Evolutionary conservation across 2,888 invertebrate species (phyloP), one percentile per base, ranked within the genome.

Genomic region (Nomada ferruginata): DNA sequence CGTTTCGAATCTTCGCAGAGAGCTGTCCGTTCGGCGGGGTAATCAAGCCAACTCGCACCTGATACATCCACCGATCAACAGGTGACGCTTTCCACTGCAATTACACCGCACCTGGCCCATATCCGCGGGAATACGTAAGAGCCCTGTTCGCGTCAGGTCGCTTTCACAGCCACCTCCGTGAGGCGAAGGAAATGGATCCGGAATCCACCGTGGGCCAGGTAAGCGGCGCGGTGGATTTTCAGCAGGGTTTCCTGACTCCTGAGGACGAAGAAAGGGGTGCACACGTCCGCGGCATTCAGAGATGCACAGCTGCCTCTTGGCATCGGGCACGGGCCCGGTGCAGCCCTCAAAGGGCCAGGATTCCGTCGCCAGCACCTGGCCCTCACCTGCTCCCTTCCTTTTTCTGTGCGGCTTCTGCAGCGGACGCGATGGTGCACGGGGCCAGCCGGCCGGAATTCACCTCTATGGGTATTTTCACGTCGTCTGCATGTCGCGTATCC

Each of bases 261-360:
- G 69, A 57, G 26, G 69, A 74, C 60, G 61, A 76, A 55, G 60
- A 57, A 85, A 86, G 79, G 86, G 85, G 85, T 86, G 82, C 61
- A 73, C 61, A 44, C 61, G 74, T 57, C 42, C 68, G 79, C 47
- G 68, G 76, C 23, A 69, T 76, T 79, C 64, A 72, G 78, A 79
- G 76, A 79, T 75, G 91, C 92, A 91, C 92, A 91, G 92, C 88
- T 92, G 92, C 88, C 84, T 83, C 68, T 71, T 71, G 81, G 71
- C 85, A 52, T 52, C 57, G 83, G 44, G 57, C 87, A 83, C 87
- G 85, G 84, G 91, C 91, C 92, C 90, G 92, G 92, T 92, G 92
- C 91, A 87, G 71, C 87, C 88, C 83, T 90, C 85, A 87, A 87
- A 85, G 84, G 86, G 84, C 89, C 83, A 72, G 82, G 82, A 81